Evolutionary conservation across 1,140 invertebrate genomes (phyloP).

Genomic region (Pomacea maculata): DNA sequence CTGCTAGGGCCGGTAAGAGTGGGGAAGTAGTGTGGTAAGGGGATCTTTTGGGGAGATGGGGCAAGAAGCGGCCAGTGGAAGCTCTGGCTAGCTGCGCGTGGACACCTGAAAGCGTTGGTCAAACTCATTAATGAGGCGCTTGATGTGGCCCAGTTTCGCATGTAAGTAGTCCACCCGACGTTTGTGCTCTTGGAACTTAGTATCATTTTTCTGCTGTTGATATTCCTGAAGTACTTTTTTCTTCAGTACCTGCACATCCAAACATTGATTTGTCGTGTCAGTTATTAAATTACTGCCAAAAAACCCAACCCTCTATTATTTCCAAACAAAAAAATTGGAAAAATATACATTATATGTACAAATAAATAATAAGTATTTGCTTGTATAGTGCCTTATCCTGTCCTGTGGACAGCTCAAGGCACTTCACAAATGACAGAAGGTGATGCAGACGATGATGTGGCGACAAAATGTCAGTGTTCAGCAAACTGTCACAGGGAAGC

Average conservation of each 20-base stretch:
- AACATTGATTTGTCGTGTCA: conserved; percentile 17
- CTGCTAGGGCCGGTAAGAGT: neutral
- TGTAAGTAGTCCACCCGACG: conserved; percentile 85
- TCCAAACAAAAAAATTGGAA: too few species aligned
- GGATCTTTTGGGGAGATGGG: neutral
- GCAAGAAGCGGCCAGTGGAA: neutral
- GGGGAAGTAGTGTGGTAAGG: neutral
- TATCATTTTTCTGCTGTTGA: conserved; percentile 78
- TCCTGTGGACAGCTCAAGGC: too few species aligned
- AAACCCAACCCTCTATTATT: too few species aligned
- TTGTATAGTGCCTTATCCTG: too few species aligned
- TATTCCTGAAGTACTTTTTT: conserved; percentile 85
- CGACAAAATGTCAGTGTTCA: too few species aligned
- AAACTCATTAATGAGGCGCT: conserved; percentile 83
- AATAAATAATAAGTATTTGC: too few species aligned
- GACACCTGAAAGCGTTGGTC: conserved; percentile 66
- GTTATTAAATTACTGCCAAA: too few species aligned
- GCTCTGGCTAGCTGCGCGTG: conserved; percentile 23
- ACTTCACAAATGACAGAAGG: too few species aligned
- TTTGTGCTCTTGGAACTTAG: conserved; percentile 76
- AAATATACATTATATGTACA: too few species aligned
- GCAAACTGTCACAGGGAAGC: too few species aligned
- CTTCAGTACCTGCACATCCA: conserved; percentile 72
- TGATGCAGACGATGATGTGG: too few species aligned
- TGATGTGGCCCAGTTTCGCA: conserved; percentile 89